A percentile compares a stretch with the other conserved stretches of the same genome.
These are phyloP conservation scores for Bradypus variegatus DNA, from an alignment of 2,797 vertebrate species.

Conservation along the genomic window DNA sequence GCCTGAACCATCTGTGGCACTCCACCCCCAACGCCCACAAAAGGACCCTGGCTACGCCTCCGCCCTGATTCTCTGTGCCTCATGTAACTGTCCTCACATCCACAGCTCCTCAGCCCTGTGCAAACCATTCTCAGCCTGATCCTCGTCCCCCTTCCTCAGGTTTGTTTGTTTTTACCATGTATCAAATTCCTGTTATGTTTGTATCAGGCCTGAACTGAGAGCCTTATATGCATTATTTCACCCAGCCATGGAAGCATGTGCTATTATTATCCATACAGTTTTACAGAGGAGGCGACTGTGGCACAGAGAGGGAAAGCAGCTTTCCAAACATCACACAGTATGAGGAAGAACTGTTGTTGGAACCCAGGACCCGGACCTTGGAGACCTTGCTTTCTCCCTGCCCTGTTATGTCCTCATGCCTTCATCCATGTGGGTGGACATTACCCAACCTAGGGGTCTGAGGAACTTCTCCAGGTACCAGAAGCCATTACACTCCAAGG, in stretches of 20 bases:
- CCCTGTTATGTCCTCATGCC: not conserved
- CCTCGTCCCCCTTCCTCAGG: not conserved
- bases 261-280: not conserved
- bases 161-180: not conserved
- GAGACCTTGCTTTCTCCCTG: not conserved
- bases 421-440: not conserved
- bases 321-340: not conserved
- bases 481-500: not conserved
- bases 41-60: not conserved
- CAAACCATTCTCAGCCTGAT: not conserved
- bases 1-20: not conserved
- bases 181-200: not conserved
- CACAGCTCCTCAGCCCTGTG: not conserved
- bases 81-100: not conserved
- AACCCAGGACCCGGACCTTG: not conserved
- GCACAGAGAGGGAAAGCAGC: not conserved
- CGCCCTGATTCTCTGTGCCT: not conserved
- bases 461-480: not conserved
- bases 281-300: not conserved
- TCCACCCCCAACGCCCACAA: no score
- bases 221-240: not conserved
- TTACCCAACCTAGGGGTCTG: not conserved
- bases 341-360: not conserved
- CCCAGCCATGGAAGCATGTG: not conserved
- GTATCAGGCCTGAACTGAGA: not conserved